Percentiles rank a stretch among this genome's conserved stretches.
phyloP scores from a whole-genome alignment of 2,888 invertebrate genomes.

The Tupiocoris notatus region DNA sequence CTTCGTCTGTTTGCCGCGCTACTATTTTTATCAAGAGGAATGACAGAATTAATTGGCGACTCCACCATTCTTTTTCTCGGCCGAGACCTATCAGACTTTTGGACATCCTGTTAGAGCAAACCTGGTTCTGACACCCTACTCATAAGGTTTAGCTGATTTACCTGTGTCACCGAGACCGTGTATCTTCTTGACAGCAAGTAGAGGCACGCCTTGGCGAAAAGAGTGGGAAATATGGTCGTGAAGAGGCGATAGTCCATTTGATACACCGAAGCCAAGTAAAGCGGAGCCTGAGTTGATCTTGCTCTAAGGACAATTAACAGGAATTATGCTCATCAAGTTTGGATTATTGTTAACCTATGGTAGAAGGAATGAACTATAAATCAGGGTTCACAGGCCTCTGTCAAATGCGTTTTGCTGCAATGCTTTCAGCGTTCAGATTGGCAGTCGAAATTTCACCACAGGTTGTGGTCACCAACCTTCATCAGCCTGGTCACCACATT shows the following conservation, averaged over 20 bases:
- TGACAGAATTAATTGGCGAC: neutral
- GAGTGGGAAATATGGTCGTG: constrained; percentile 63
- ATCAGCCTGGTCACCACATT: no score
- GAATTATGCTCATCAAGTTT: no score
- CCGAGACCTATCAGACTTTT: no score
- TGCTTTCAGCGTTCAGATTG: no score
- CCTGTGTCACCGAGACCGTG: constrained; percentile 66
- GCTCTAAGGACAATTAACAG: constrained; percentile 51
- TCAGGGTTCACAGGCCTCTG: no score
- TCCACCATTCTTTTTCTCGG: neutral
- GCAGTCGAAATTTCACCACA: no score
- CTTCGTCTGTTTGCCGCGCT: neutral
- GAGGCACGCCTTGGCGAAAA: constrained; percentile 59
- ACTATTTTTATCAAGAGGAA: constrained; percentile 43
- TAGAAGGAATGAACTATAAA: no score
- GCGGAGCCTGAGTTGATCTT: constrained; percentile 55
- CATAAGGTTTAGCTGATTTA: constrained; percentile 53
- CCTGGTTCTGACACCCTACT: no score
- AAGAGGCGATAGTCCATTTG: constrained; percentile 61
- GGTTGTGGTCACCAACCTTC: no score
- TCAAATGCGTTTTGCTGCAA: no score
- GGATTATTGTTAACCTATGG: no score
- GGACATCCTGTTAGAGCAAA: no score
- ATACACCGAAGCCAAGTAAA: constrained; percentile 59
- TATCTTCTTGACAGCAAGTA: constrained; percentile 67